These are phyloP conservation scores for Eustalomyia histrio DNA, from an alignment of 2,888 invertebrate species.

Conservation along the genomic window DNA sequence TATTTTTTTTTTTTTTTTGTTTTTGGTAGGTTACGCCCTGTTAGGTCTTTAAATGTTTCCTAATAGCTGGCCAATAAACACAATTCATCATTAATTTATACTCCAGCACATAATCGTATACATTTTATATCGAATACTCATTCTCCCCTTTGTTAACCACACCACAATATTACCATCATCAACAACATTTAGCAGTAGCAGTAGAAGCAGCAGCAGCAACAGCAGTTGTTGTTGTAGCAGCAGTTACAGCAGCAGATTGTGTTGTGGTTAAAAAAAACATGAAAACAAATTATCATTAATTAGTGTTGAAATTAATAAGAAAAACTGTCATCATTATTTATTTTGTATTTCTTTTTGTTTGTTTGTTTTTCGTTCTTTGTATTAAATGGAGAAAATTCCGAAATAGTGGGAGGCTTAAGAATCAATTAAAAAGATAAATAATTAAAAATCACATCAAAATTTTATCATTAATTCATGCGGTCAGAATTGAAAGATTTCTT, in stretches of 20 bases:
- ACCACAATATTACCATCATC: conserved; percentile 3
- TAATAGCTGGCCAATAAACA: conserved; percentile 67
- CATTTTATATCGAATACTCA: not conserved
- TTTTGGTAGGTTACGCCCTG: conserved; percentile 64
- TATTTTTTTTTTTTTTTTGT: too few species aligned
- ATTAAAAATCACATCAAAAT: not conserved
- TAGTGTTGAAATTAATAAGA: conserved; percentile 58
- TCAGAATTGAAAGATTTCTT: too few species aligned
- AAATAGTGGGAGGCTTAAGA: conserved; percentile 14
- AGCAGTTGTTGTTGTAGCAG: not conserved
- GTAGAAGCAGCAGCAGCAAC: conserved; percentile 2
- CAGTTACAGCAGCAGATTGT: conserved; percentile 5
- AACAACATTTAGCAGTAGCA: conserved; percentile 1
- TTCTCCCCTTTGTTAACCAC: not conserved
- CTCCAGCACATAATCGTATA: not conserved
- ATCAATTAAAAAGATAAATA: conserved; percentile 9
- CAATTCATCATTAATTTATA: conserved; percentile 57
- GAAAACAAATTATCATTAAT: conserved; percentile 64
- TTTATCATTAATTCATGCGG: too few species aligned
- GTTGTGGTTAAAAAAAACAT: conserved; percentile 48
- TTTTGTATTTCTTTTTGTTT: conserved; percentile 15
- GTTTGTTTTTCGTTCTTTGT: not conserved
- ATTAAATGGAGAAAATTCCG: not conserved
- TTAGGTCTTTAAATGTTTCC: conserved; percentile 66
- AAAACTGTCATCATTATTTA: conserved; percentile 63